phyloP scores from a whole-genome alignment of 2,797 vertebrate genomes.

The Otus scops region DNA sequence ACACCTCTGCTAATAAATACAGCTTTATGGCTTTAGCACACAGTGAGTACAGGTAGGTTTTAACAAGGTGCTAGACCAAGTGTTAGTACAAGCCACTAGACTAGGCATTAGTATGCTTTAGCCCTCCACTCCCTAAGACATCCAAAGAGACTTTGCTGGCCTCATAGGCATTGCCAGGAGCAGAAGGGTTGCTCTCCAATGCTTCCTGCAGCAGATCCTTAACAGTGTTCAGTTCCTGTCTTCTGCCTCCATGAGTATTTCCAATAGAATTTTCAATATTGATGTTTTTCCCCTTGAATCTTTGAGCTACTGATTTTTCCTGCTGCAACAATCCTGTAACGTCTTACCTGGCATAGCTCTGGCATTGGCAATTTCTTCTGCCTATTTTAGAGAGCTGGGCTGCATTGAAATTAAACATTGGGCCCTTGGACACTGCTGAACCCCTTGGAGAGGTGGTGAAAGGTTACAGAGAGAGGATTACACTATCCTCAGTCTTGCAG shows the following conservation, averaged over 20 bases:
- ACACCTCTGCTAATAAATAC: background rate
- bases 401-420: background rate
- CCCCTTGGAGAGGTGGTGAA: background rate
- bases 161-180: background rate
- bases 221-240: background rate
- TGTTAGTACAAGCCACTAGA: background rate
- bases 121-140: background rate
- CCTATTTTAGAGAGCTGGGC: background rate
- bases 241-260: background rate
- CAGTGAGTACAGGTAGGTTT: background rate
- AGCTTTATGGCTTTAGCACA: background rate
- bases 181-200: background rate
- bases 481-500: background rate
- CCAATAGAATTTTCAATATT: background rate
- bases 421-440: background rate
- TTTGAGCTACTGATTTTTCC: background rate
- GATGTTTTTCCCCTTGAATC: background rate
- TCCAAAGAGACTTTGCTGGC: background rate
- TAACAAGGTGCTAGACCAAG: background rate
- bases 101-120: background rate
- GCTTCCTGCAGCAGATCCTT: background rate
- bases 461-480: background rate
- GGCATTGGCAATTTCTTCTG: background rate
- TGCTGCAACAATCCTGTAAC: background rate
- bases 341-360: background rate